Percentiles rank a stretch among this genome's conserved stretches.
Conservation (phyloP, 2,888 invertebrate species). For the Tinea semifulvella region DNA sequence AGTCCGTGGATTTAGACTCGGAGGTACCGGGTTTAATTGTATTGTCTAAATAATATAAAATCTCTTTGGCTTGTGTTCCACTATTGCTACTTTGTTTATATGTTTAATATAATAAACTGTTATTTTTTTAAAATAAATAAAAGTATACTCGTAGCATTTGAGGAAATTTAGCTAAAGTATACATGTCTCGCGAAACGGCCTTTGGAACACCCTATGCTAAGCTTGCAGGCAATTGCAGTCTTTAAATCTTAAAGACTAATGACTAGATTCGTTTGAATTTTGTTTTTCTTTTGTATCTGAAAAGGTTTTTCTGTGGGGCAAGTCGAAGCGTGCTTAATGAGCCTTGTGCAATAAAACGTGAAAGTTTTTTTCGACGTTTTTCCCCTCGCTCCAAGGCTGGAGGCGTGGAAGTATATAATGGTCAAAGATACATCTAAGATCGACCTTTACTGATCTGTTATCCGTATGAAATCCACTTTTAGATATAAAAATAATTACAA, state of each 20-base stretch:
- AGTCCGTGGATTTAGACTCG: no score
- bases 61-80: no score
- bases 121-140: no score
- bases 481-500: no score
- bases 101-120: no score
- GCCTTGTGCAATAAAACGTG: conserved; percentile 35
- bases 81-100: no score
- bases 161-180: not conserved
- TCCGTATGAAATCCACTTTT: no score
- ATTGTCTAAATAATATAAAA: no score
- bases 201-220: conserved; percentile 2
- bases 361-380: conserved; percentile 4
- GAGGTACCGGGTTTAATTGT: no score
- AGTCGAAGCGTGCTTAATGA: conserved; percentile 32
- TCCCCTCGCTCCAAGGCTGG: conserved; percentile 1
- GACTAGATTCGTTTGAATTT: not conserved
- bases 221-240: not conserved
- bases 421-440: no score
- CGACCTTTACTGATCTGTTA: no score
- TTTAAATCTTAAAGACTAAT: not conserved
- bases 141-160: not conserved
- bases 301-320: conserved; percentile 29
- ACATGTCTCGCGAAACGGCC: conserved; percentile 3
- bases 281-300: conserved; percentile 14
- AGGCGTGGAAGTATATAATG: no score